These are phyloP conservation scores for Bufo gargarizans DNA, from an alignment of 2,113 vertebrate genomes.

Conservation along the genomic window DNA sequence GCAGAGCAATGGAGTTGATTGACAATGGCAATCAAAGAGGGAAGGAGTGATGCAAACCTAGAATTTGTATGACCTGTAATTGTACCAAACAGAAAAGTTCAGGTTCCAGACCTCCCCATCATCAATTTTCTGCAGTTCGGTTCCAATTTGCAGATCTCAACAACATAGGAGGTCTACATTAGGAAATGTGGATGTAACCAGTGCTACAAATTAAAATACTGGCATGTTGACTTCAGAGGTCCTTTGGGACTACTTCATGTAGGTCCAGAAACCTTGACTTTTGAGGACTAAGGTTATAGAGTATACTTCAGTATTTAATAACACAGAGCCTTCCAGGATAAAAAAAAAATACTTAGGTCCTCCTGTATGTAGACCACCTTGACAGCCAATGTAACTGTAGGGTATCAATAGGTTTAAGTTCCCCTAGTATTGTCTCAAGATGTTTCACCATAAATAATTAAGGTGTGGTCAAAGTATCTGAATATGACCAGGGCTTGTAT, in stretches of 20 bases:
- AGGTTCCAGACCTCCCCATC: not conserved
- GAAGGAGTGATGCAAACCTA: not conserved
- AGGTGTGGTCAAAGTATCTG: not conserved
- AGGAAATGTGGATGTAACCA: not conserved
- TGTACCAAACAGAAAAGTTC: not conserved
- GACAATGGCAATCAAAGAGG: not conserved
- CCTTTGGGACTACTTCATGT: no score
- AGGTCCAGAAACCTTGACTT: no score
- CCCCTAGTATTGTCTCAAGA: not conserved
- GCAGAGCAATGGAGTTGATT: not conserved
- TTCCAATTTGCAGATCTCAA: not conserved
- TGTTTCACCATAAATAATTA: not conserved
- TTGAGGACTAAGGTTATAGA: no score
- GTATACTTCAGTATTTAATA: no score
- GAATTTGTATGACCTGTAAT: not conserved
- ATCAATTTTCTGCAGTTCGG: not conserved
- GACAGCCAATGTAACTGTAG: not conserved
- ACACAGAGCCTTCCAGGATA: no score
- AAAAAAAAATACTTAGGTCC: no score
- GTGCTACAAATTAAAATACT: no score
- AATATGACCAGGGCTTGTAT: not conserved
- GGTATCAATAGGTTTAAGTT: not conserved
- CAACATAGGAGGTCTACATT: not conserved
- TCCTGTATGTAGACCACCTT: no score
- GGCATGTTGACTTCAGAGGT: no score